Percentiles rank a stretch among this genome's conserved stretches.
phyloP scores from a whole-genome alignment of 2,113 vertebrate species.

The Silurus meridionalis region DNA sequence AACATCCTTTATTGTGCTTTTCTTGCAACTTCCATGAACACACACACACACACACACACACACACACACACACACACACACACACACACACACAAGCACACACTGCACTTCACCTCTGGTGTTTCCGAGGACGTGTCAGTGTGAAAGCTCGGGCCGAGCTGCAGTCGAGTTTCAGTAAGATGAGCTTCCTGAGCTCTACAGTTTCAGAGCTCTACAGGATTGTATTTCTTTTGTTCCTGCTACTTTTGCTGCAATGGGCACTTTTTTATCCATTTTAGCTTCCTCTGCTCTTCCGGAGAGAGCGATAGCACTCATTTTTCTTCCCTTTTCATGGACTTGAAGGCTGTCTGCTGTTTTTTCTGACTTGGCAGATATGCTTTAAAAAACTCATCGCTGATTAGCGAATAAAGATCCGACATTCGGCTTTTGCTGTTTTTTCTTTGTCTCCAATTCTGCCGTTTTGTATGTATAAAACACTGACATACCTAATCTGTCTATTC shows the following conservation, averaged over 20 bases:
- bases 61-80: slow-evolving; percentile 20
- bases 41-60: slow-evolving; percentile 1
- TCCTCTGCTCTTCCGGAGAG: slow-evolving; percentile 39
- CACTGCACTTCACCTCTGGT: slow-evolving; percentile 8
- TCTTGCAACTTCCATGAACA: neutral
- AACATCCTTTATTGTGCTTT: neutral
- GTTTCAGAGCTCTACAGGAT: slow-evolving; percentile 30
- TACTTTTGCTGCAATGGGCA: slow-evolving; percentile 41
- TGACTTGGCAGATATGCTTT: slow-evolving; percentile 25
- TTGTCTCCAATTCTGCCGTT: neutral
- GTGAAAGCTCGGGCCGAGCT: slow-evolving; percentile 7
- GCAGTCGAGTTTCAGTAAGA: slow-evolving; percentile 33
- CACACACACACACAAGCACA: neutral
- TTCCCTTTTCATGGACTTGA: slow-evolving; percentile 27
- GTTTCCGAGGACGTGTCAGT: slow-evolving; percentile 11
- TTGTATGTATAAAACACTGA: slow-evolving; percentile 21
- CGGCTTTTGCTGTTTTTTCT: neutral
- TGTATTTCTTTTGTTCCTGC: slow-evolving; percentile 42
- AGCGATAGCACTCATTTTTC: slow-evolving; percentile 34
- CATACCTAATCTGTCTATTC: neutral
- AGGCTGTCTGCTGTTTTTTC: slow-evolving; percentile 15
- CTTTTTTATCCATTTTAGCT: slow-evolving; percentile 34
- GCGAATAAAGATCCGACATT: neutral
- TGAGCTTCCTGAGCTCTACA: slow-evolving; percentile 22
- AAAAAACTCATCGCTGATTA: slow-evolving; percentile 22